Evolutionary conservation across 2,113 vertebrate genomes (phyloP), one percentile per base, ranked within the genome.

Genomic region (Gila orcuttii): DNA sequence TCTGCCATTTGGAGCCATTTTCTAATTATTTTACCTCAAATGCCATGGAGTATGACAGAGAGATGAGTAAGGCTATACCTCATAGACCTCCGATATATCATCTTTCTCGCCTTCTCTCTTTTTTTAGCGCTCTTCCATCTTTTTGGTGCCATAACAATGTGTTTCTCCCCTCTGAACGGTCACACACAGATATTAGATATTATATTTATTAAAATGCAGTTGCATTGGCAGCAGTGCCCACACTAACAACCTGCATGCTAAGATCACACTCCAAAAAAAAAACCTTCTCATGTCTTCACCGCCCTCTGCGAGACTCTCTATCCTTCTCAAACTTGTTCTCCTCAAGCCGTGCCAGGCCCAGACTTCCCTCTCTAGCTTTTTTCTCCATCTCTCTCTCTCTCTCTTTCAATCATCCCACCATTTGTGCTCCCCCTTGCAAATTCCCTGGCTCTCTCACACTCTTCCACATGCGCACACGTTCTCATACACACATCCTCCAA

Each of bases 21-120:
- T 85, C 85, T 55, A 86, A 90, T 85, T 88, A 90, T 85, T 90
- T 90, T 87, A 87, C 74, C 75, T 74, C 74, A 90, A 90, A 90
- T 90, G 85, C 85, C 89, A 87, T 42, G 9, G 36, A 82, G 74
- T 50, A 83, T 68, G 62, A 81, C 87, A 83, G 81, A 79, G 74
- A 57, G 86, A 86, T 90, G 87, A 86, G 86, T 64, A 85, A 71
- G 78, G 86, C 15, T 75, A 52, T 73, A 78, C 55, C 84, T 84
- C 75, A 33, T 62, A 79, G 25, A 57, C 39, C 82, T 90, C 31
- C 83, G 82, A 85, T 85, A 57, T 88, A 68, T 84, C 52, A 23
- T 84, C 39, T 52, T 78, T 82, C 60, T 73, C 64, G 45, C 42
- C 12, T 59, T 6, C 36, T 55, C 50, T 33, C 15, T 19, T 55